Evolutionary conservation across 2,113 vertebrate genomes (phyloP).

Genomic region (Zapornia atra): DNA sequence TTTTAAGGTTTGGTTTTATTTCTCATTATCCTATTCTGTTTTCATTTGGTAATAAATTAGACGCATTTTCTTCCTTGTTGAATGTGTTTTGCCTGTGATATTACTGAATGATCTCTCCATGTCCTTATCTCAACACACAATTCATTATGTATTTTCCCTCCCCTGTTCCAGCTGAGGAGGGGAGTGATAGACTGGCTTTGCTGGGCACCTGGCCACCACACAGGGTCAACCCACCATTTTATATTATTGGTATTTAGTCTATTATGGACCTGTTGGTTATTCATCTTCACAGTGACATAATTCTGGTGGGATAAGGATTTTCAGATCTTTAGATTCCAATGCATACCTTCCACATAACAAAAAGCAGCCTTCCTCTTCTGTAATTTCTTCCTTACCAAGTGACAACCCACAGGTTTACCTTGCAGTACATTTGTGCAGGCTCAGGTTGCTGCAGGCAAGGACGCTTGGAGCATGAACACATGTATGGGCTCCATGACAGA

Average conservation of each 20-base stretch:
- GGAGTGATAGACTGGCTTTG: too few relatives aligned
- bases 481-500: not conserved
- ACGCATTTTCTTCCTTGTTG: too few relatives aligned
- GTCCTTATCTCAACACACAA: too few relatives aligned
- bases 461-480: not conserved
- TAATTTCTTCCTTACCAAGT: not conserved
- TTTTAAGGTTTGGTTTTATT: too few relatives aligned
- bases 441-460: not conserved
- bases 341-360: not conserved
- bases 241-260: not conserved
- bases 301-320: not conserved
- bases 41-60: too few relatives aligned
- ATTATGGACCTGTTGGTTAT: not conserved
- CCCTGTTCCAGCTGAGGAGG: too few relatives aligned
- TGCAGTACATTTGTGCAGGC: not conserved
- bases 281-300: fast-evolving
- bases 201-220: too few relatives aligned
- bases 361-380: not conserved
- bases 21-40: too few relatives aligned
- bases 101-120: too few relatives aligned
- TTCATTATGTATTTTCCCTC: too few relatives aligned
- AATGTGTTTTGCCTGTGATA: too few relatives aligned
- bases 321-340: not conserved
- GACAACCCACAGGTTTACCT: not conserved
- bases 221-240: not conserved